Evolutionary conservation across 1,140 invertebrate species (phyloP), one percentile per base, ranked within the genome.

Genomic region (Halictus rubicundus): DNA sequence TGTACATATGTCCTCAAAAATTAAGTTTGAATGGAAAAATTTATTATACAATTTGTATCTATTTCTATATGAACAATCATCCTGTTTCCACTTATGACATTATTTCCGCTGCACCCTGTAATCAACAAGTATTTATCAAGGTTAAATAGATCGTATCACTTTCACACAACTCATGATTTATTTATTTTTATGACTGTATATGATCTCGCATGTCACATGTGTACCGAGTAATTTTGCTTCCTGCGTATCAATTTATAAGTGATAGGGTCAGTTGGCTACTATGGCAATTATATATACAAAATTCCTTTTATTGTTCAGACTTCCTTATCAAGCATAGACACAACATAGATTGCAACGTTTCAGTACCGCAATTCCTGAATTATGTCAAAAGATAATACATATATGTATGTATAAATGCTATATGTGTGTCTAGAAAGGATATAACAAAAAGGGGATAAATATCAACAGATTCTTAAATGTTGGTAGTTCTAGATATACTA

Each of bases 101-200:
- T 19, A 52, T 52, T 52, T 19, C 14, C 5, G 19, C 16, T 6
- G 19, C 16, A 57, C n/a, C 6, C 54, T n/a, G n/a, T n/a, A n/a
- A 27, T 46, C 10, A 12, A 46, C 37, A 21, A 6, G 16, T 25
- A 10, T 69, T 49, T 60, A 70, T 70, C 16, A 3, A 19, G 19
- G 32, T 42, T 12, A 61, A 10, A 77, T 37, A 68, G 14, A 49
- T 37, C 9, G 16, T 3, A 8, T 25, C 42, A 66, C 42, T 16
- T 21, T 25, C 42, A 23, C 14, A 3, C 1, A 57, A 37, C 46
- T 72, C 27, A 9, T 42, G 54, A 70, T 70, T 70, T 25, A 39
- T 68, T 70, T 25, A 81, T 66, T 76, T 64, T 49, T 57, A 39
- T 59, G 9, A 57, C 2, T 27, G 32, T 3, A 69, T 8, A 68